Conservation (phyloP, 2,113 vertebrate species). For the Nestor notabilis region DNA sequence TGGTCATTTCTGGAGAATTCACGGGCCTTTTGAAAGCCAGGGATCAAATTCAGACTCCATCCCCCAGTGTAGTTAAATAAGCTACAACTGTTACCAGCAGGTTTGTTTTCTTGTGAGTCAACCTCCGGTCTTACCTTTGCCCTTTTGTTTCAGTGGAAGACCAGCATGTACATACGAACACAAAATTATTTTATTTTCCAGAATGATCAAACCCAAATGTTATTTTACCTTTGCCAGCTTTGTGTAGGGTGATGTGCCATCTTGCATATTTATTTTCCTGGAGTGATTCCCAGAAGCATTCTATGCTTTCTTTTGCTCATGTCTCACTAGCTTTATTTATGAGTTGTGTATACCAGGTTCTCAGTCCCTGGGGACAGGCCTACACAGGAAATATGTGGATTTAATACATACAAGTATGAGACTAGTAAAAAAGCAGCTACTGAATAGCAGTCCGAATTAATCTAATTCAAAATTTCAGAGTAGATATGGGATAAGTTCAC, state of each 20-base stretch:
- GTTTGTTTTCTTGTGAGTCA: not conserved
- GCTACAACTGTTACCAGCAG: not conserved
- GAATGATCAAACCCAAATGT: conserved; percentile 50
- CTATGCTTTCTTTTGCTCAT: conserved; percentile 45
- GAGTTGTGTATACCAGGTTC: conserved; percentile 28
- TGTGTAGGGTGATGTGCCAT: conserved; percentile 58
- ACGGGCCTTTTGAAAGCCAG: not conserved
- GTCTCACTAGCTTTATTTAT: conserved; percentile 51
- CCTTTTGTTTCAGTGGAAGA: conserved; percentile 15
- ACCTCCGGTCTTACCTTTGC: not conserved
- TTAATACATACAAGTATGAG: not conserved
- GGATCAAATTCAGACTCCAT: not conserved
- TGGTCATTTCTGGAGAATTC: not conserved
- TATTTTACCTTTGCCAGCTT: conserved; percentile 46
- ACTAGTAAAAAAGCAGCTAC: not conserved
- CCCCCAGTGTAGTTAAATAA: not conserved
- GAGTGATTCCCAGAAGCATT: conserved; percentile 50
- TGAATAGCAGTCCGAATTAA: not conserved
- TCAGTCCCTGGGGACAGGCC: not conserved
- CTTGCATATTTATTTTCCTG: conserved; percentile 67
- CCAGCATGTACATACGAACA: not conserved
- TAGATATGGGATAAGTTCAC: not conserved
- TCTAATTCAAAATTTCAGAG: not conserved
- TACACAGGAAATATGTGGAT: conserved; percentile 5
- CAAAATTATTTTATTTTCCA: conserved; percentile 37